Percentiles rank a stretch among this genome's conserved stretches.
phyloP scores from a whole-genome alignment of 2,888 invertebrate species.

The Amphipoea lucens region DNA sequence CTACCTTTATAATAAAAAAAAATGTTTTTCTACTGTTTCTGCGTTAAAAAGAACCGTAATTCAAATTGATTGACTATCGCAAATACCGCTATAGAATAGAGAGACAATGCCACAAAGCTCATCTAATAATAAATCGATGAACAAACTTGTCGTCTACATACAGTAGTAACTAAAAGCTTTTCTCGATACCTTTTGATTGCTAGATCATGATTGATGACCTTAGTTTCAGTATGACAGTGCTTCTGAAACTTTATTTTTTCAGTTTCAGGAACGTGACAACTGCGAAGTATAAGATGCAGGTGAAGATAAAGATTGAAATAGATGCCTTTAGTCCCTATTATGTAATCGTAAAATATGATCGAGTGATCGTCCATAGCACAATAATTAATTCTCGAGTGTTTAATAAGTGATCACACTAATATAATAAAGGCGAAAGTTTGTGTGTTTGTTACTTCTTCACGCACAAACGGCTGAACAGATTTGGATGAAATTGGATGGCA shows the following conservation, averaged over 20 bases:
- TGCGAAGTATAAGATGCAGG: background rate
- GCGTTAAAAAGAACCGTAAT: background rate
- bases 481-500: too few species aligned
- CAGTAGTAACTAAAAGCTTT: constrained; percentile 27
- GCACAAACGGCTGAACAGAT: too few species aligned
- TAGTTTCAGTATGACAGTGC: constrained; percentile 10
- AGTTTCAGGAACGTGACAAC: background rate
- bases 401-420: background rate
- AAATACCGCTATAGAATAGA: background rate
- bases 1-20: too few species aligned
- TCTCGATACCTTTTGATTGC: constrained; percentile 10
- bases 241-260: constrained; percentile 11
- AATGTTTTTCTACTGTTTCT: too few species aligned
- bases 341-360: background rate
- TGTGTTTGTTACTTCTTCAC: too few species aligned
- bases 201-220: constrained; percentile 28
- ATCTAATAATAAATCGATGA: constrained; percentile 12
- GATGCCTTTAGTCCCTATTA: background rate
- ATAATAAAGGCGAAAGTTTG: too few species aligned
- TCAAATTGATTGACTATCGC: background rate
- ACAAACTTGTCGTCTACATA: constrained; percentile 5
- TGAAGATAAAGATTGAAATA: background rate
- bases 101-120: background rate
- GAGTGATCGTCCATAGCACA: background rate
- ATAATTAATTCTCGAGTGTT: background rate